A percentile compares a stretch with the other conserved stretches of the same genome.
Evolutionary conservation across 37 sponge, comb jelly and placozoan species (phyloP).

Genomic region (Theonella swinhoei): DNA sequence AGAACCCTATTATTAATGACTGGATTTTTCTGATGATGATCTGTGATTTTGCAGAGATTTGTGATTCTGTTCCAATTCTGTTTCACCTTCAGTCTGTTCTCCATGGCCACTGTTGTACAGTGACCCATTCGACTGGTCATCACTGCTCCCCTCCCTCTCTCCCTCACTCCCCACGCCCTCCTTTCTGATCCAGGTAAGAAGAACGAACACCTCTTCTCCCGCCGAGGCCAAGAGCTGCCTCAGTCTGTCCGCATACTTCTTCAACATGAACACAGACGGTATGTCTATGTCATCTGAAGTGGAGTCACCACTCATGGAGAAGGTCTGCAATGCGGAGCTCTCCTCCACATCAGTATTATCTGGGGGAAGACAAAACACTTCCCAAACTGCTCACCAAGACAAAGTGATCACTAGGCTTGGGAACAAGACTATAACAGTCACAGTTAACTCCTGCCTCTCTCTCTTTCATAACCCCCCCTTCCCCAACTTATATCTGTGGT

Average conservation of each 20-base stretch:
- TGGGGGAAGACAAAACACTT: background rate
- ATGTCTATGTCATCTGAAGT: slow-evolving; percentile 53
- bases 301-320: slow-evolving; percentile 74
- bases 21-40: too few species aligned
- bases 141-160: background rate
- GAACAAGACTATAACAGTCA: too few species aligned
- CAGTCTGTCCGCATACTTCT: slow-evolving; percentile 27
- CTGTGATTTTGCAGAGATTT: too few species aligned
- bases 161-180: background rate
- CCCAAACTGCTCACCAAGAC: background rate
- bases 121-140: background rate
- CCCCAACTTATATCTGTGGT: too few species aligned
- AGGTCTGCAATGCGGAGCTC: slow-evolving; percentile 4
- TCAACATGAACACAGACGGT: slow-evolving; percentile 73
- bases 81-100: background rate
- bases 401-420: too few species aligned
- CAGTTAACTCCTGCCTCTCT: too few species aligned
- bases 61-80: too few species aligned
- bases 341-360: slow-evolving; percentile 18
- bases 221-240: background rate
- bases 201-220: slow-evolving; percentile 16
- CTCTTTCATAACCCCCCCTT: too few species aligned
- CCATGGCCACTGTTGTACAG: background rate
- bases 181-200: slow-evolving; percentile 10
- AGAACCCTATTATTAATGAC: too few species aligned